These are phyloP conservation scores for Mastigias papua DNA, from an alignment of 30 jellyfish, hydroid and myxozoan species.

Conservation along the genomic window DNA sequence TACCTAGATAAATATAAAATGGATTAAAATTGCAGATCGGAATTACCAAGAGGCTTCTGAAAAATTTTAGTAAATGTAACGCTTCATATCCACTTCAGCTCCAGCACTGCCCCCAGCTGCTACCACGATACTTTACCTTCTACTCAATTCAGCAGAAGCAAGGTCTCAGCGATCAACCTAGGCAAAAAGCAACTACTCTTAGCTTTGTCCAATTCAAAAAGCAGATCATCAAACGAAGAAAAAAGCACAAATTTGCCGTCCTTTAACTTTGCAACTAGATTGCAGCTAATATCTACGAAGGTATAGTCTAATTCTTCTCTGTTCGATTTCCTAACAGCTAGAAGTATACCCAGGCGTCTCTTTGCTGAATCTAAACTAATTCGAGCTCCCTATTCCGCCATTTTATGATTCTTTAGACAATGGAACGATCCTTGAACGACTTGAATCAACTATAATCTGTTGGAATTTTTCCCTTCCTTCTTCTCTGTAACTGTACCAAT, in stretches of 20 bases:
- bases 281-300: slow-evolving; percentile 32
- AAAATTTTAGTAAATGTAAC: neutral
- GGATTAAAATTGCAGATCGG: neutral
- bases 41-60: neutral
- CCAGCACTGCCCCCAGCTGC: neutral
- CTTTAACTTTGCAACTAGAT: slow-evolving; percentile 14
- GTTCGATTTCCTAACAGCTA: neutral
- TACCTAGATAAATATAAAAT: too few relatives aligned
- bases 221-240: slow-evolving; percentile 33
- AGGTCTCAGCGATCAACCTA: neutral
- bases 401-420: slow-evolving; percentile 27
- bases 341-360: slow-evolving; percentile 19
- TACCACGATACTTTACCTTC: neutral
- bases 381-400: neutral
- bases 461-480: slow-evolving; percentile 15
- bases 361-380: slow-evolving; percentile 39
- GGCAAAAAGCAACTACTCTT: neutral
- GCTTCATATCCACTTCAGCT: neutral
- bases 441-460: slow-evolving; percentile 58
- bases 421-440: slow-evolving; percentile 39
- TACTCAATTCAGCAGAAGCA: neutral
- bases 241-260: slow-evolving; percentile 34
- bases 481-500: slow-evolving; percentile 21
- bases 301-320: neutral
- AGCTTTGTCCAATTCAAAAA: slow-evolving; percentile 32